Evolutionary conservation across 2,797 vertebrate genomes (phyloP).

Genomic region (Lemur catta): DNA sequence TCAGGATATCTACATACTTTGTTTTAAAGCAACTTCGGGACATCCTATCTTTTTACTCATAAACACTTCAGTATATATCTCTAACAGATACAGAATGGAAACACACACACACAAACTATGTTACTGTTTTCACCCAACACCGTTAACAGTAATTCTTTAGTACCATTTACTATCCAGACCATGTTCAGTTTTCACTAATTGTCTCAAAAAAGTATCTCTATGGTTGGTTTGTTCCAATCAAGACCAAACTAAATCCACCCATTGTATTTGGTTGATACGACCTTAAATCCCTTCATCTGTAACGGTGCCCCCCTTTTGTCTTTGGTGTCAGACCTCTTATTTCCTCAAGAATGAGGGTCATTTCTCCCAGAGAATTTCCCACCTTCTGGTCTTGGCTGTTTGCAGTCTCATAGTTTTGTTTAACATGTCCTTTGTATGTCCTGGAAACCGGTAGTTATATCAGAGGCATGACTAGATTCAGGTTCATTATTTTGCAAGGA

Average conservation of each 20-base stretch:
- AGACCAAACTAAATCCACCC: neutral
- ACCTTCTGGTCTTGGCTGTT: neutral
- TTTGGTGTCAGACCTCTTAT: neutral
- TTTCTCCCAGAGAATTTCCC: neutral
- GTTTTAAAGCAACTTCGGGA: neutral
- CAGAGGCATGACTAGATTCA: neutral
- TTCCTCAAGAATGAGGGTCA: neutral
- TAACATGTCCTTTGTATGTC: neutral
- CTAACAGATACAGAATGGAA: neutral
- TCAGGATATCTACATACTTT: neutral
- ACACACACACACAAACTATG: neutral
- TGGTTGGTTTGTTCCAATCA: neutral
- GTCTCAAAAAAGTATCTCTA: neutral
- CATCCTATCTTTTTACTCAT: neutral
- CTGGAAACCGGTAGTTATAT: neutral
- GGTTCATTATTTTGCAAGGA: neutral
- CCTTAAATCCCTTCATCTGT: neutral
- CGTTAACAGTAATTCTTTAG: neutral
- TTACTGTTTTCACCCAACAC: neutral
- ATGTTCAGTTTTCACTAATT: neutral
- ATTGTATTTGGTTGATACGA: neutral
- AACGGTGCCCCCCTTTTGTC: neutral
- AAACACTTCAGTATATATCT: neutral
- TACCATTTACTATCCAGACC: neutral
- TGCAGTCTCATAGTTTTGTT: neutral